Percentiles rank a stretch among this genome's conserved stretches.
Evolutionary conservation across 2,797 vertebrate genomes (phyloP).

Genomic region (Hyperoplus lanceolatus): DNA sequence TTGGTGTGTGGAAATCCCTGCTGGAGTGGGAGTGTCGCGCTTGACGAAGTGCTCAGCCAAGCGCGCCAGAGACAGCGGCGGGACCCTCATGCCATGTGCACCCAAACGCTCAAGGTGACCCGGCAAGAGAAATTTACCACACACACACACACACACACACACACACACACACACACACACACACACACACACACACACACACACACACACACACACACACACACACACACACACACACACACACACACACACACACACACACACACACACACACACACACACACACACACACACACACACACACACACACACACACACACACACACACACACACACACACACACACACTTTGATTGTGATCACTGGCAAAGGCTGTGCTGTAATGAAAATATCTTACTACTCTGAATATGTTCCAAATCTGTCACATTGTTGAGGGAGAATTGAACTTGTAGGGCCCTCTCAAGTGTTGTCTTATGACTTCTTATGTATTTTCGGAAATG

Average conservation of each 20-base stretch:
- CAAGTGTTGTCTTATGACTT: conserved; percentile 40
- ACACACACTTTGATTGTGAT: conserved; percentile 64
- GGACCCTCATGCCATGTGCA: conserved; percentile 73
- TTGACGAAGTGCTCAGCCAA: conserved; percentile 87
- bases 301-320: conserved; percentile 34
- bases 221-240: conserved; percentile 38
- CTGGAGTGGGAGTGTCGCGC: conserved; percentile 85
- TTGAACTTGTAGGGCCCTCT: conserved; percentile 63
- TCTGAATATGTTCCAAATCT: conserved; percentile 59
- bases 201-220: conserved; percentile 33
- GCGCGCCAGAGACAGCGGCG: conserved; percentile 78
- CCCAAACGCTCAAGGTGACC: conserved; percentile 85
- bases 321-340: conserved; percentile 33
- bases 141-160: conserved; percentile 45
- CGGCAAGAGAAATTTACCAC: conserved; percentile 69
- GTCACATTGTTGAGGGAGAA: conserved; percentile 43
- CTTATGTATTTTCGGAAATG: conserved; percentile 53
- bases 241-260: conserved; percentile 34
- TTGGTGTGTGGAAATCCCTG: conserved; percentile 85
- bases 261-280: conserved; percentile 37
- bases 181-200: conserved; percentile 34
- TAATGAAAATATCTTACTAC: conserved; percentile 65
- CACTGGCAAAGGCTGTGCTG: conserved; percentile 45
- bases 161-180: conserved; percentile 31
- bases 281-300: conserved; percentile 31